A percentile compares a stretch with the other conserved stretches of the same genome.
Conservation (phyloP, 1,140 invertebrate genomes). For the Halesus radiatus region DNA sequence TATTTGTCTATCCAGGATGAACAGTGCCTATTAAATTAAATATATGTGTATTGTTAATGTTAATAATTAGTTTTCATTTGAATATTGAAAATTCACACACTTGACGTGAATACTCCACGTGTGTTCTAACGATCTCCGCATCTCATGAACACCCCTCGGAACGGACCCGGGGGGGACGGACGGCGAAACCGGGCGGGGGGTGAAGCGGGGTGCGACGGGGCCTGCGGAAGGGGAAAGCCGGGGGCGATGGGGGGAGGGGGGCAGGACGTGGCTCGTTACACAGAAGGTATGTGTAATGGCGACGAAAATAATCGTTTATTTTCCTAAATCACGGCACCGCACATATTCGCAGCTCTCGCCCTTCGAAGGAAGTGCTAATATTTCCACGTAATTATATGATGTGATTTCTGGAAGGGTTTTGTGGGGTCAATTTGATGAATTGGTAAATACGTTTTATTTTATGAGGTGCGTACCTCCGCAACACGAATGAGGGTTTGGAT, state of each 20-base stretch:
- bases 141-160: slow-evolving; percentile 35
- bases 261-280: slow-evolving; percentile 56
- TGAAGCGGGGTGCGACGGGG: not conserved
- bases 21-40: no score
- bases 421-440: not conserved
- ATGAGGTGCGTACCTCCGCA: no score
- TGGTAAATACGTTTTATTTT: no score
- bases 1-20: no score
- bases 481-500: no score
- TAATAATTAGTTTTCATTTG: no score
- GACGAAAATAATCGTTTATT: slow-evolving; percentile 56
- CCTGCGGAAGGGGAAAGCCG: not conserved
- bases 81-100: not conserved
- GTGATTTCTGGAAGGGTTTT: slow-evolving; percentile 26
- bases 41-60: no score
- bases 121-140: slow-evolving; percentile 42
- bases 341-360: slow-evolving; percentile 18
- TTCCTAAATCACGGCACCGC: slow-evolving; percentile 49
- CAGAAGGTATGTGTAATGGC: slow-evolving; percentile 55
- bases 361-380: slow-evolving; percentile 33
- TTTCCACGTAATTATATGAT: slow-evolving; percentile 33
- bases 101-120: slow-evolving; percentile 31
- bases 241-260: slow-evolving; percentile 20
- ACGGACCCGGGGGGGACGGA: slow-evolving; percentile 3
- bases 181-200: not conserved